A percentile compares a stretch with the other conserved stretches of the same genome.
Conservation (phyloP, 2,888 invertebrate genomes). For the Cybosia mesomella region DNA sequence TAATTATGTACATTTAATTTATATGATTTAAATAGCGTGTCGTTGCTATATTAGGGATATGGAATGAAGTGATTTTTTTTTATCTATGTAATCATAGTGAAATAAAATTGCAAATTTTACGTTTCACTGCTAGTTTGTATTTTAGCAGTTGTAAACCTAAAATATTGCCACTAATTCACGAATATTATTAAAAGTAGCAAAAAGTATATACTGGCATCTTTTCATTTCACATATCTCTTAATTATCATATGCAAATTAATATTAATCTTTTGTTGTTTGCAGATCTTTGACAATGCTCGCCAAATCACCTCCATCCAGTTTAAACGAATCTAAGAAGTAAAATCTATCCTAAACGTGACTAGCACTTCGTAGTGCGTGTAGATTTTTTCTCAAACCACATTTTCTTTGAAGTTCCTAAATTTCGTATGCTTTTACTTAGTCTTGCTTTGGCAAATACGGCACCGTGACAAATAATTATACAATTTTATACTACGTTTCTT, state of each 20-base stretch:
- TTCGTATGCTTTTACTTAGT: conserved; percentile 41
- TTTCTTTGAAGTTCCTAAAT: conserved; percentile 47
- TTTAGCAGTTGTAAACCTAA: background rate
- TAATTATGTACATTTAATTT: conserved; percentile 40
- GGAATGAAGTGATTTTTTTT: conserved; percentile 33
- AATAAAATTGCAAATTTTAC: background rate
- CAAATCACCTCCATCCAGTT: conserved; percentile 77
- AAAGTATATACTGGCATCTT: conserved; percentile 29
- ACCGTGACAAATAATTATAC: conserved; percentile 34
- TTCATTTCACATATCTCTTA: conserved; percentile 25
- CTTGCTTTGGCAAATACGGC: conserved; percentile 47
- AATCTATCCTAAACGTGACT: conserved; percentile 37
- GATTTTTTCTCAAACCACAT: conserved; percentile 33
- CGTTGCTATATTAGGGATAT: conserved; percentile 30
- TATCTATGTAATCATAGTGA: background rate
- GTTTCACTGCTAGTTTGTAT: background rate
- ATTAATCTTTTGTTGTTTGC: conserved; percentile 55
- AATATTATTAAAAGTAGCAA: background rate
- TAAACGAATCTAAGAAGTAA: conserved; percentile 77
- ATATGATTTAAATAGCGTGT: conserved; percentile 30
- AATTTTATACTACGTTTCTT: conserved; percentile 8
- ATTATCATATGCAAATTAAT: background rate
- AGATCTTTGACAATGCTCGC: conserved; percentile 81
- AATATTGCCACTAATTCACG: background rate
- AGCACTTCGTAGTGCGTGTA: conserved; percentile 25